Conservation (phyloP, 2,888 invertebrate species). For the Euzophera pinguis region DNA sequence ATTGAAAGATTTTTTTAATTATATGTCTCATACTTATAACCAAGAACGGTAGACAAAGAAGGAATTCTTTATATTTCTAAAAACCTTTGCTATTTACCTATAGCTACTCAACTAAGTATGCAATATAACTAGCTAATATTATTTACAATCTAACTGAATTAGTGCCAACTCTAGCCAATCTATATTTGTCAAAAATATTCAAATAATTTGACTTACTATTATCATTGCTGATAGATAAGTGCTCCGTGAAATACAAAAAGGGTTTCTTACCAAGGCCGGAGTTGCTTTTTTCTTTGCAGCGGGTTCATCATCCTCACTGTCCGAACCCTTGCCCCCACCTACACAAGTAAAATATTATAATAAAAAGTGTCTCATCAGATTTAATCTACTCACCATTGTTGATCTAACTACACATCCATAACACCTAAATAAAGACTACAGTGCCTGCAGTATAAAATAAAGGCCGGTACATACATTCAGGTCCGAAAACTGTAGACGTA, state of each 20-base stretch:
- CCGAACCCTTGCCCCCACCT: slow-evolving; percentile 85
- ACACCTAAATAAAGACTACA: slow-evolving; percentile 51
- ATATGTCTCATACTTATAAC: too few relatives aligned
- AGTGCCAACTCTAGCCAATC: slow-evolving; percentile 4
- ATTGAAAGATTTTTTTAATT: too few relatives aligned
- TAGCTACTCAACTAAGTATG: background rate
- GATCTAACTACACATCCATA: slow-evolving; percentile 61
- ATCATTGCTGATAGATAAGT: slow-evolving; percentile 2
- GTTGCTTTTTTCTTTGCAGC: slow-evolving; percentile 86
- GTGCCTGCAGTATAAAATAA: slow-evolving; percentile 57
- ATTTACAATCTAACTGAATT: background rate
- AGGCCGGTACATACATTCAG: slow-evolving; percentile 65
- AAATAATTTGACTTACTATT: slow-evolving; percentile 10
- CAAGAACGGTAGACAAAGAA: too few relatives aligned
- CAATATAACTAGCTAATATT: background rate
- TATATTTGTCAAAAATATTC: slow-evolving; percentile 2
- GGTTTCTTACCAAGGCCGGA: slow-evolving; percentile 70
- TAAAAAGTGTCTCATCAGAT: slow-evolving; percentile 15
- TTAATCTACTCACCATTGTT: slow-evolving; percentile 34
- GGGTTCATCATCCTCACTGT: slow-evolving; percentile 92
- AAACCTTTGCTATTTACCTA: background rate
- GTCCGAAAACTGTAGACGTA: slow-evolving; percentile 50
- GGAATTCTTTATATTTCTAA: too few relatives aligned
- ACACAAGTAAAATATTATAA: slow-evolving; percentile 35
- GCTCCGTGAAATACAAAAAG: slow-evolving; percentile 7